Evolutionary conservation across 2,888 invertebrate species (phyloP).

Genomic region (Bembecia ichneumoniformis): DNA sequence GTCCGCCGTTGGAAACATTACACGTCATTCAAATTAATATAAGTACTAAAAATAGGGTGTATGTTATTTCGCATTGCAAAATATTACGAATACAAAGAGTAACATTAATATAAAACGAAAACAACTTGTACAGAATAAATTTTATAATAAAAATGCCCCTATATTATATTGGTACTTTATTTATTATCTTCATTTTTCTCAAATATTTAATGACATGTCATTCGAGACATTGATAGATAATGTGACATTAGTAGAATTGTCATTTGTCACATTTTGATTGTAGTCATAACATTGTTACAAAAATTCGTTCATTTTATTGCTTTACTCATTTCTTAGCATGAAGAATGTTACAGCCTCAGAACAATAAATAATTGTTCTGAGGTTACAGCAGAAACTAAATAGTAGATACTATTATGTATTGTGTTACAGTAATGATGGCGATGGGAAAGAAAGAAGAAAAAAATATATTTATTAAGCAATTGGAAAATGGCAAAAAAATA

Average conservation of each 20-base stretch:
- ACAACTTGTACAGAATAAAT: background rate
- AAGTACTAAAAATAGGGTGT: slow-evolving; percentile 27
- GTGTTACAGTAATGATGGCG: too few species aligned
- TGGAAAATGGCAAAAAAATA: too few species aligned
- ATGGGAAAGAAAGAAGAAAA: too few species aligned
- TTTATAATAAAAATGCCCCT: background rate
- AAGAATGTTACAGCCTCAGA: too few species aligned
- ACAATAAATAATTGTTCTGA: too few species aligned
- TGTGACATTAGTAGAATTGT: background rate
- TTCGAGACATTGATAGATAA: background rate
- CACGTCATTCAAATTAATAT: slow-evolving; percentile 64
- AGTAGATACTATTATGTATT: too few species aligned
- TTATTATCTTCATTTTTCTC: background rate
- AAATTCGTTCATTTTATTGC: too few species aligned
- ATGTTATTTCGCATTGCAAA: slow-evolving; percentile 36
- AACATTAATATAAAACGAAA: slow-evolving; percentile 10
- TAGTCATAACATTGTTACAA: too few species aligned
- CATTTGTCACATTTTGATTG: too few species aligned
- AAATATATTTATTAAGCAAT: too few species aligned
- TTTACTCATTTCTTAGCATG: too few species aligned
- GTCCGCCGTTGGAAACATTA: slow-evolving; percentile 69
- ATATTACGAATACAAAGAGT: slow-evolving; percentile 12
- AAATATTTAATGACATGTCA: background rate
- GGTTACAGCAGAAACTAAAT: too few species aligned
- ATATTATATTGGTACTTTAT: background rate